These are phyloP conservation scores for Xestia sexstrigata DNA, from an alignment of 2,888 invertebrate species.

Conservation along the genomic window DNA sequence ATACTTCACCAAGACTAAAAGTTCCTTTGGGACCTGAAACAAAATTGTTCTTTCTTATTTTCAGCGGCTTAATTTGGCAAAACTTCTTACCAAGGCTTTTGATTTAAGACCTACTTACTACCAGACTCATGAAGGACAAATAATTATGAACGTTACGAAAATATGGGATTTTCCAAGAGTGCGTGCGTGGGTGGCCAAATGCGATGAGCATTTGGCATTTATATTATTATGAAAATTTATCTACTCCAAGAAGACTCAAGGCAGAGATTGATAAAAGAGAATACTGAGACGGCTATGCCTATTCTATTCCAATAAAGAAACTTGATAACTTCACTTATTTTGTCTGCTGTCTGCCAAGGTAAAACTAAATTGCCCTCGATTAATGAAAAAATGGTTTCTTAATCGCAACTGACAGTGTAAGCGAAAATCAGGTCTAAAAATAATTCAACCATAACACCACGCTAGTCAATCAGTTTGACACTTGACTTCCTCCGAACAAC, in stretches of 20 bases:
- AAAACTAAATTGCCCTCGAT: not conserved
- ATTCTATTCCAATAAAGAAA: not conserved
- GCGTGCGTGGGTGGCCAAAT: not conserved
- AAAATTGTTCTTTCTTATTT: constrained; percentile 26
- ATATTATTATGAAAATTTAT: not conserved
- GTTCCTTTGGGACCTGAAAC: constrained; percentile 5
- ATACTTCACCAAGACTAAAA: constrained; percentile 6
- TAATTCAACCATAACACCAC: constrained; percentile 3
- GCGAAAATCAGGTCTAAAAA: not conserved
- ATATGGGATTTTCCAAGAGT: not conserved
- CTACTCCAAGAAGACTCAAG: not conserved
- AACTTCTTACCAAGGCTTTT: not conserved
- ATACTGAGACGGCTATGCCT: no score
- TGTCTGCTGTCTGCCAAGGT: not conserved
- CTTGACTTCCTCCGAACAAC: constrained; percentile 23
- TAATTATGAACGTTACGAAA: not conserved
- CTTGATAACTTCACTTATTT: not conserved
- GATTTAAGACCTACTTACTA: not conserved
- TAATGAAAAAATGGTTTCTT: not conserved
- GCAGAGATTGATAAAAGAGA: no score
- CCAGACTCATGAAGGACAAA: not conserved
- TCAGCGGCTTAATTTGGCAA: constrained; percentile 13
- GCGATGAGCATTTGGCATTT: no score
- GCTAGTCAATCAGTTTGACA: constrained; percentile 18
- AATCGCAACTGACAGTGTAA: not conserved